Percentiles rank a stretch among this genome's conserved stretches.
phyloP scores from a whole-genome alignment of 2,797 vertebrate species.

The Epinephelus malabaricus region DNA sequence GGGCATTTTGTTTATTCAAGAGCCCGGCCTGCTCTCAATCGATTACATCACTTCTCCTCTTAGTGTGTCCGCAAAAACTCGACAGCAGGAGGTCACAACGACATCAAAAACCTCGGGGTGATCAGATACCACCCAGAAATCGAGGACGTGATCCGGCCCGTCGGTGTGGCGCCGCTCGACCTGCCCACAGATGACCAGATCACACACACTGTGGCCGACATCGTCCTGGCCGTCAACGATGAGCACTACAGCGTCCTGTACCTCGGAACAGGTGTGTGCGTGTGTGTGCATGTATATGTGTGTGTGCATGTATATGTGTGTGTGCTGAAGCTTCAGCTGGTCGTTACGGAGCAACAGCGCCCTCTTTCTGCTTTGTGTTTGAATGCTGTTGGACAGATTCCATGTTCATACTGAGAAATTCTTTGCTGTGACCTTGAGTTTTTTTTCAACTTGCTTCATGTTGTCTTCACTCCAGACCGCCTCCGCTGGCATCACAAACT shows the following conservation, averaged over 20 bases:
- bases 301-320: background rate
- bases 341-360: background rate
- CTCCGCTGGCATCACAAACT: background rate
- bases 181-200: conserved; percentile 87
- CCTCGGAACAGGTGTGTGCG: conserved; percentile 86
- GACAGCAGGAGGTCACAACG: conserved; percentile 65
- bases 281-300: background rate
- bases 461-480: background rate
- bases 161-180: conserved; percentile 84
- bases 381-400: background rate
- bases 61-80: conserved; percentile 83
- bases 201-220: conserved; percentile 85
- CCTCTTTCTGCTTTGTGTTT: background rate
- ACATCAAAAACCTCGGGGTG: conserved; percentile 82
- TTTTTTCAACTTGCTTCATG: background rate
- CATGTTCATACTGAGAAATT: background rate
- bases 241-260: conserved; percentile 88
- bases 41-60: conserved; percentile 2
- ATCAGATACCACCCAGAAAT: conserved; percentile 88
- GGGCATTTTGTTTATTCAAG: conserved; percentile 27
- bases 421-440: background rate
- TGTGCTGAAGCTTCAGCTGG: background rate
- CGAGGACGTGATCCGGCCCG: conserved; percentile 85
- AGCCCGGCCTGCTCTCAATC: background rate
- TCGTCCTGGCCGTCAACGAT: conserved; percentile 84